Conservation (phyloP, 2,888 invertebrate genomes). For the Cacoxenus indagator region DNA sequence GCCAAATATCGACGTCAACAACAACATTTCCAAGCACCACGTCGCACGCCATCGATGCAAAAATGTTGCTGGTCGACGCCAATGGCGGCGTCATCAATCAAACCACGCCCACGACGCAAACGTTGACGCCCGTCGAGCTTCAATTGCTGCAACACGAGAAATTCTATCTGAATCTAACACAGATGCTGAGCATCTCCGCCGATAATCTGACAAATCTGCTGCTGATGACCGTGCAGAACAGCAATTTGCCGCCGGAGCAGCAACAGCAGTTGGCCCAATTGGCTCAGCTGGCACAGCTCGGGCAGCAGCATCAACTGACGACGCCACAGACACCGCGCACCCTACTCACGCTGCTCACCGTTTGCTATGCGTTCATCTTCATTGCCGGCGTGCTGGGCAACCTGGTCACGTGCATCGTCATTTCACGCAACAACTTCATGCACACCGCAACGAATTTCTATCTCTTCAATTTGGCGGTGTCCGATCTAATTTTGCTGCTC, state of each 20-base stretch:
- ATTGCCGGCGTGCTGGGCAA: constrained; percentile 86
- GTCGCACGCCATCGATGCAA: constrained; percentile 14
- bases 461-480: constrained; percentile 87
- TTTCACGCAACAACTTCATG: constrained; percentile 85
- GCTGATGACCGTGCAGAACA: constrained; percentile 32
- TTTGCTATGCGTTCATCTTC: constrained; percentile 76
- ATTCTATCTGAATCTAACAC: constrained; percentile 52
- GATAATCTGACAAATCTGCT: constrained; percentile 51
- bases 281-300: too few species aligned
- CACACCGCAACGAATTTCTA: constrained; percentile 87
- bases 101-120: not conserved
- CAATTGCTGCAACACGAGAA: constrained; percentile 46
- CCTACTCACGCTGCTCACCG: constrained; percentile 74
- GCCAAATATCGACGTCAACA: not conserved
- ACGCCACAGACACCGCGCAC: constrained; percentile 39
- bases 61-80: constrained; percentile 1
- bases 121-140: not conserved
- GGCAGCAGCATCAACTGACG: not conserved
- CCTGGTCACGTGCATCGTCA: constrained; percentile 87
- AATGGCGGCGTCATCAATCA: not conserved
- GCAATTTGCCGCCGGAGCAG: not conserved
- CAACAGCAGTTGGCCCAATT: too few species aligned
- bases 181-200: constrained; percentile 52
- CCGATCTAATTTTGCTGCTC: constrained; percentile 83
- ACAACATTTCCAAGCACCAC: not conserved